These are phyloP conservation scores for Drosophila neocordata DNA, from an alignment of 1,140 invertebrate species.

Conservation along the genomic window DNA sequence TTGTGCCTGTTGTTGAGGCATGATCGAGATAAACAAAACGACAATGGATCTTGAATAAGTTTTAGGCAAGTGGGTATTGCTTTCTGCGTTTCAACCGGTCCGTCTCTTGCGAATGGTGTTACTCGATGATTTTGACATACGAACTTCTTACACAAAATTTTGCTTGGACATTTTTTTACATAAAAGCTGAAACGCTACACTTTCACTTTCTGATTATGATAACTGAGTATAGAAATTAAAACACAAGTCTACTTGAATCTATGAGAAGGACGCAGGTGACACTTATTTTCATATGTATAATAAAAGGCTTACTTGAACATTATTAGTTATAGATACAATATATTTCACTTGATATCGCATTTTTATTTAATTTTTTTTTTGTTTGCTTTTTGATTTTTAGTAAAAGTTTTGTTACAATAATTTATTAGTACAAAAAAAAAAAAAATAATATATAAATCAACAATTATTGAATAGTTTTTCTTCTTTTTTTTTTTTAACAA, in stretches of 20 bases:
- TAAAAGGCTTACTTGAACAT: slow-evolving; percentile 30
- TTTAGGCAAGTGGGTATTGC: slow-evolving; percentile 3
- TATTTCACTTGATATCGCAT: slow-evolving; percentile 42
- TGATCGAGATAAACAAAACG: not conserved
- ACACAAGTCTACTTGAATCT: not conserved
- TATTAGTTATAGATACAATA: slow-evolving; percentile 39
- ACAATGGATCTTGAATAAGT: slow-evolving; percentile 8
- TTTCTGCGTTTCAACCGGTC: not conserved
- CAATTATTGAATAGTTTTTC: slow-evolving; percentile 75
- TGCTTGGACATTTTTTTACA: slow-evolving; percentile 63
- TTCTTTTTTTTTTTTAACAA: slow-evolving; percentile 62
- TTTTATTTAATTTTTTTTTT: slow-evolving; percentile 49
- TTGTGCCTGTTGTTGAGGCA: slow-evolving; percentile 23
- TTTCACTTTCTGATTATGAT: slow-evolving; percentile 50
- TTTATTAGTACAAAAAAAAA: slow-evolving; percentile 73
- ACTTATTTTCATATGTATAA: too few relatives aligned
- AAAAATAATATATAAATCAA: slow-evolving; percentile 55
- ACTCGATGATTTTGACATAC: slow-evolving; percentile 48
- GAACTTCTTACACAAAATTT: slow-evolving; percentile 64
- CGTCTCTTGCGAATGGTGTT: slow-evolving; percentile 8
- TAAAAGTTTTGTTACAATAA: slow-evolving; percentile 51
- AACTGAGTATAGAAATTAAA: not conserved
- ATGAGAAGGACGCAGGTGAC: too few relatives aligned
- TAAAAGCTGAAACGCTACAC: slow-evolving; percentile 56
- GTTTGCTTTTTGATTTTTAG: slow-evolving; percentile 44